Conservation (phyloP, 2,888 invertebrate species). For the Temnothorax unifasciatus region DNA sequence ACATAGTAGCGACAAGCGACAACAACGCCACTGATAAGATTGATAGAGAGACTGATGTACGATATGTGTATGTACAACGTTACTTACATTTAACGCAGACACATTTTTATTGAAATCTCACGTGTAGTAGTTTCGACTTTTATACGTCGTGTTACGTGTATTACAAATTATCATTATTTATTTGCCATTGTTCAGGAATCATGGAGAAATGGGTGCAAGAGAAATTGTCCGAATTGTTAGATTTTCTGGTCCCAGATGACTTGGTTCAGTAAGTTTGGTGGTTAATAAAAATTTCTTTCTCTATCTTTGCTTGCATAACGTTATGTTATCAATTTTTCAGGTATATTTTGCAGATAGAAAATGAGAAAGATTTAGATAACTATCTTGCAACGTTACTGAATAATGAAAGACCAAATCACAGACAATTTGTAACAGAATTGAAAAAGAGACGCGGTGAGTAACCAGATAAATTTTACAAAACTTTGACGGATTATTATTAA, state of each 20-base stretch:
- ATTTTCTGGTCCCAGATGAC: constrained; percentile 91
- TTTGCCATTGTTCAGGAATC: not conserved
- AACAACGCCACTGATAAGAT: too few relatives aligned
- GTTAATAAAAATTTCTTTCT: constrained; percentile 7
- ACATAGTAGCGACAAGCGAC: too few relatives aligned
- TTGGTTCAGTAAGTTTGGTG: constrained; percentile 83
- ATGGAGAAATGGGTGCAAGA: constrained; percentile 90
- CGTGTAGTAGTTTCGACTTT: not conserved
- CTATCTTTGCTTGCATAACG: constrained; percentile 52
- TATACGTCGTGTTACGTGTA: not conserved
- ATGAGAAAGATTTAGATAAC: constrained; percentile 91
- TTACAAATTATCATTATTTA: not conserved
- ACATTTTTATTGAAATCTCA: not conserved
- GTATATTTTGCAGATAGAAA: constrained; percentile 91
- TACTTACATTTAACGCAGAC: not conserved
- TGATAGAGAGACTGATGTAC: too few relatives aligned
- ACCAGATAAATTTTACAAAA: not conserved
- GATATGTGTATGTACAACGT: too few relatives aligned
- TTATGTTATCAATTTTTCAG: constrained; percentile 85
- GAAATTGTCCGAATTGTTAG: constrained; percentile 89
- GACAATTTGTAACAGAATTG: constrained; percentile 89
- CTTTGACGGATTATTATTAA: not conserved
- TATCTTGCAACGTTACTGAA: constrained; percentile 93
- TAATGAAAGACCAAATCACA: constrained; percentile 89
- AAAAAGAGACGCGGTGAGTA: constrained; percentile 75